Base-by-base conservation (phyloP, 2,888 invertebrate genomes). In the Anthrax anthrax region DNA sequence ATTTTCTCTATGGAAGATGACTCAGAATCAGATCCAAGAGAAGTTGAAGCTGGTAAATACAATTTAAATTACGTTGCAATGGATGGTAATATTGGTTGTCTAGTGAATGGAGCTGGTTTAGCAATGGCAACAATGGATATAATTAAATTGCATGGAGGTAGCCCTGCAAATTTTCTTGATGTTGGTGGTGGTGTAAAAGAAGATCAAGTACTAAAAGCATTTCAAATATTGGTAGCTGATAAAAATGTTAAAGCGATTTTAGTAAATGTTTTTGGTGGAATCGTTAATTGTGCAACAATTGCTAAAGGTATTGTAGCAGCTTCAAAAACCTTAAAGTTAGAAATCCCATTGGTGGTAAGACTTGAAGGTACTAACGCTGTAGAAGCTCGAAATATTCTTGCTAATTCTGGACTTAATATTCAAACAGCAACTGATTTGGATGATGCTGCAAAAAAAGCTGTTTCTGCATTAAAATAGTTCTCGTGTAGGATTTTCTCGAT, bases 81-180 rank as follows among this genome's bases (percentile, higher is more conserved):
- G 84, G 88, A 92, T 63, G 98, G 98, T 48, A 95, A 92, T 65
- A 97, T 99, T 63, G 98, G 96, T 19, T 75, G 75, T 56, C 72
- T 80, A 80, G 98, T 99, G 1, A 99, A 99, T 72, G 98, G 98
- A 18, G 98, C 98, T 54, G 98, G 98, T 2, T 72, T 99, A 44
- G 98, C 98, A 4, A 99, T 99, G 98, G 98, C 97, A 3, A 99
- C 98, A 9, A 96, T 99, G 97, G 98, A 99, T 64, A 91, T 98
- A 37, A 96, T 99, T 51, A 91, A 90, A 62, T 70, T 97, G 37
- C 84, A 94, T 67, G 97, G 97, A 17, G 98, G 98, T 14, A 80
- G 78, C 55, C 97, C 98, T 10, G 98, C 98, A 1, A 99, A 99
- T 69, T 99, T 99, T 70, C 73, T 99, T 42, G 98, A 99, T 64